Base-by-base conservation (phyloP, 2,888 invertebrate species). In the Agrochola macilenta region DNA sequence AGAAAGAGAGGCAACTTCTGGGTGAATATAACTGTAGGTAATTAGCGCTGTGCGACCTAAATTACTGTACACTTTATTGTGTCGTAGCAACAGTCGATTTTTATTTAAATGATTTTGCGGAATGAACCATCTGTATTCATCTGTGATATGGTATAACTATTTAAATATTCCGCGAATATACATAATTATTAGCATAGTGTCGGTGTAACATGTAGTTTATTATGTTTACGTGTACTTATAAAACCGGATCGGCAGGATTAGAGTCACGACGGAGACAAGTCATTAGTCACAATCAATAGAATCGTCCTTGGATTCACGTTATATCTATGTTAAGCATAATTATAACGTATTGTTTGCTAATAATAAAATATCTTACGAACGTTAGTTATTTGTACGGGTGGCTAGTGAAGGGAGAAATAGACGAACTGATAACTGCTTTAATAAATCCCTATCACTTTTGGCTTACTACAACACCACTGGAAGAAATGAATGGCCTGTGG, bases 251-350 rank as follows among this genome's bases (percentile, higher is more conserved):
- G 57, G 61, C 35, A 46, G 69, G 69, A 52, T 73, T 26, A 20
- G 4, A 60, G 61, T 74, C 84, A 79, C 84, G 61, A 61, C 17
- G 43, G 78, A 65, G 58, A 35, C 70, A 26, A 26, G 46, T 35
- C 58, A 71, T 78, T 71, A 64, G 17, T 69, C 78, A 83, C 54
- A 30, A 83, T 61, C 69, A 72, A 72, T 54, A 69, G 35, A 46
- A 39, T 52, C 69, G 83, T 65, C 79, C 72, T 79, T 72, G 60
- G 35, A 63, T n/a, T 39, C 46, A 14, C 35, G 43, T 54, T 52
- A 1, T 58, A 26, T 46, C 64, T 72, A 52, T 35, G 49, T 43
- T 72, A 58, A 52, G 35, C 30, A 52, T 64, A 26, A 52, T 20
- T 43, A 81, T 43, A 57, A 64, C 39, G 39, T 72, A 52, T 69